Percentiles rank a stretch among this genome's conserved stretches.
Conservation (phyloP, 2,888 invertebrate species). For the Hanleya hanleyi region DNA sequence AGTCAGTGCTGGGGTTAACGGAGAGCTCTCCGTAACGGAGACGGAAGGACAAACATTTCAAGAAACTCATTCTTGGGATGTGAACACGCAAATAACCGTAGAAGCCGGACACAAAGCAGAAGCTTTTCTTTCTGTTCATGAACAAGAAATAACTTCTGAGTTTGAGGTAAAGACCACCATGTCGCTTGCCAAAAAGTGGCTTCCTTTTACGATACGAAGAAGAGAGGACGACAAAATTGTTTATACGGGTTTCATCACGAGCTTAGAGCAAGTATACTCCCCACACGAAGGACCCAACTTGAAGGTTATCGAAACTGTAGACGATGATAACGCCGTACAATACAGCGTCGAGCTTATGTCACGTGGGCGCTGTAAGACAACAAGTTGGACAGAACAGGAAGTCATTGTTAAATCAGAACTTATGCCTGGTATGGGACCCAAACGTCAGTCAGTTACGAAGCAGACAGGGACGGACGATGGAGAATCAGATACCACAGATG, state of each 20-base stretch:
- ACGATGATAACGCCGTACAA: not conserved
- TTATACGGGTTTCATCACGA: conserved; percentile 31
- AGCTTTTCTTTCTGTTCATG: conserved; percentile 39
- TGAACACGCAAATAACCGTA: conserved; percentile 44
- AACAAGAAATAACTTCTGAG: conserved; percentile 30
- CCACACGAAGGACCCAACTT: not conserved
- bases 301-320: not conserved
- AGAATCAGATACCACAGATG: too few species aligned
- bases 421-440: not conserved
- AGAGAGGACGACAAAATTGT: conserved; percentile 35
- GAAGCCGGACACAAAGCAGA: conserved; percentile 34
- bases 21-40: conserved; percentile 39
- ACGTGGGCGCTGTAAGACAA: not conserved
- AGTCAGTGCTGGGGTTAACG: conserved; percentile 41
- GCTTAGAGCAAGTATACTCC: conserved; percentile 27
- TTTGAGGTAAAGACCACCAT: conserved; percentile 44
- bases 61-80: conserved; percentile 40
- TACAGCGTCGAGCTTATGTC: not conserved
- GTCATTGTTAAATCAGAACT: not conserved
- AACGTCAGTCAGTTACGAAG: too few species aligned
- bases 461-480: too few species aligned
- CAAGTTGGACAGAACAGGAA: conserved; percentile 1
- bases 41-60: conserved; percentile 39
- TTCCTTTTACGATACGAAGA: conserved; percentile 40
- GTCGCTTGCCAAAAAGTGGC: conserved; percentile 32